These are phyloP conservation scores for Cherax destructor DNA, from an alignment of 1,140 invertebrate genomes.

Conservation along the genomic window DNA sequence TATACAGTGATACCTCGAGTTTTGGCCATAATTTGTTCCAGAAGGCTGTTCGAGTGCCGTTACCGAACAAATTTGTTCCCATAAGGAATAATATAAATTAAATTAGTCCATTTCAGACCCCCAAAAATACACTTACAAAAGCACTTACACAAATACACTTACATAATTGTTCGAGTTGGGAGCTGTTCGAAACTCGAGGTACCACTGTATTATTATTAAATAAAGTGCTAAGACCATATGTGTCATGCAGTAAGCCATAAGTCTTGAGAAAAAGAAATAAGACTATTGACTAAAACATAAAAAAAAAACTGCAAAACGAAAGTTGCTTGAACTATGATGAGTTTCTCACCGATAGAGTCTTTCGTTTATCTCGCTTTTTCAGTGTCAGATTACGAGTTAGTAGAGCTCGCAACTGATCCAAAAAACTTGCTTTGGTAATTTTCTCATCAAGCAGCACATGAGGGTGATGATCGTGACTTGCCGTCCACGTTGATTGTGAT, in stretches of 20 bases:
- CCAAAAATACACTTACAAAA: too few species aligned
- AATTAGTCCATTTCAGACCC: too few species aligned
- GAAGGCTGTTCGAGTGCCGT: too few species aligned
- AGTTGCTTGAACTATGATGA: not conserved
- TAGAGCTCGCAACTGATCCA: slow-evolving; percentile 15
- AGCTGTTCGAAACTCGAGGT: too few species aligned
- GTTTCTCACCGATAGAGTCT: slow-evolving; percentile 5
- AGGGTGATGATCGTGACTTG: not conserved
- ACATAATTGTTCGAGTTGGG: too few species aligned
- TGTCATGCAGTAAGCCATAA: not conserved
- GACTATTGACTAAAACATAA: not conserved
- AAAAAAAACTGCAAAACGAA: not conserved
- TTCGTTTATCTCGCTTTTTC: slow-evolving; percentile 14
- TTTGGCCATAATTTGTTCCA: too few species aligned
- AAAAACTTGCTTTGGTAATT: slow-evolving; percentile 5
- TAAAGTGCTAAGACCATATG: not conserved
- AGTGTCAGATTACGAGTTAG: slow-evolving; percentile 13
- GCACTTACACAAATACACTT: too few species aligned
- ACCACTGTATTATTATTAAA: too few species aligned
- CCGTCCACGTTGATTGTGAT: not conserved
- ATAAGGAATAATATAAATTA: too few species aligned
- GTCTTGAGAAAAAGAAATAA: not conserved
- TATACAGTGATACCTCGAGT: too few species aligned
- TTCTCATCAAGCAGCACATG: not conserved
- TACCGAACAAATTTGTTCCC: too few species aligned